A percentile compares a stretch with the other conserved stretches of the same genome.
phyloP scores from a whole-genome alignment of 2,797 vertebrate species.

The Paratrypauchen microcephalus region DNA sequence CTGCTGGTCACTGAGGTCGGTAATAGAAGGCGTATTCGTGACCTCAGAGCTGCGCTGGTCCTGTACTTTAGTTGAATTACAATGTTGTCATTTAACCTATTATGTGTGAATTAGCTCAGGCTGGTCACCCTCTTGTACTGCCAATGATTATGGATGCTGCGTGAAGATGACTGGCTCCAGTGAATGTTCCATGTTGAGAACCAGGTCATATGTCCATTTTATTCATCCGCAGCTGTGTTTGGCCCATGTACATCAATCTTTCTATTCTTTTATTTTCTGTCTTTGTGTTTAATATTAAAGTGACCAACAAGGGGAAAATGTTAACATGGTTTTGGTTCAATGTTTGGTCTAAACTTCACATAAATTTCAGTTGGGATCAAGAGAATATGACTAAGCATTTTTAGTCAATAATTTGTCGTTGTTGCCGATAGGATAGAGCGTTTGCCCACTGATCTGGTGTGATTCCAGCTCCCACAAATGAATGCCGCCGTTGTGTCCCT shows the following conservation, averaged over 20 bases:
- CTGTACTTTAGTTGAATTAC: conserved; percentile 64
- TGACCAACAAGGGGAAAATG: too few species aligned
- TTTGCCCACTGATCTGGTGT: too few species aligned
- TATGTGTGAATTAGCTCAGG: conserved; percentile 74
- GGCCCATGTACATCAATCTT: conserved; percentile 53
- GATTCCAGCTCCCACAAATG: too few species aligned
- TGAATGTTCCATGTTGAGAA: conserved; percentile 68
- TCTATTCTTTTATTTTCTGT: conserved; percentile 32
- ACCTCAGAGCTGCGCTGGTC: conserved; percentile 58
- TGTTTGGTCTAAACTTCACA: not conserved
- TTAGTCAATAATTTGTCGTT: too few species aligned
- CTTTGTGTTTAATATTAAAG: conserved; percentile 51
- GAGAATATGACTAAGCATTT: too few species aligned
- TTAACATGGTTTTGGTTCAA: not conserved
- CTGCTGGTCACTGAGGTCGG: conserved; percentile 77
- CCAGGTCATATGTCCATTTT: conserved; percentile 47
- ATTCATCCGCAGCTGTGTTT: conserved; percentile 51
- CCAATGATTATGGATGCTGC: conserved; percentile 68
- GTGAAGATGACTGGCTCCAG: conserved; percentile 70
- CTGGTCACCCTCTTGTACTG: conserved; percentile 69
- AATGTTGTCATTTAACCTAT: conserved; percentile 70
- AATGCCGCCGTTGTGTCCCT: too few species aligned
- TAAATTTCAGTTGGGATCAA: too few species aligned
- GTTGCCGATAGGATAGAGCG: too few species aligned
- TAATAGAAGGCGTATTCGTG: conserved; percentile 70